Conservation (phyloP, 2,797 vertebrate species). For the Lacerta agilis region DNA sequence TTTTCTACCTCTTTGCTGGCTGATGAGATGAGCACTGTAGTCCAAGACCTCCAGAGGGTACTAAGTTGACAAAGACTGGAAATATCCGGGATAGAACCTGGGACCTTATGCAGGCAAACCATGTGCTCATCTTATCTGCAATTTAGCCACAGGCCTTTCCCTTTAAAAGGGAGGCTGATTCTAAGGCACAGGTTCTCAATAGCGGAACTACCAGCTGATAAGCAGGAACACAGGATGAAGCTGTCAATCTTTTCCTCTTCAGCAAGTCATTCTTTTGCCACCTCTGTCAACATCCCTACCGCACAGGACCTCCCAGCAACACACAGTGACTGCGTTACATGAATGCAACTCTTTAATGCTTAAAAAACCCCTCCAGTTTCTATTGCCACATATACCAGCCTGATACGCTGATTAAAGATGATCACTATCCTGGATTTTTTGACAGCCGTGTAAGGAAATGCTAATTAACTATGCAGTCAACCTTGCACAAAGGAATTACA, state of each 20-base stretch:
- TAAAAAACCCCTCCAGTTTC: conserved; percentile 36
- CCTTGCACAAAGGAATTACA: conserved; percentile 25
- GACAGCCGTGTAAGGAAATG: conserved; percentile 22
- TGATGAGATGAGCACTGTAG: no score
- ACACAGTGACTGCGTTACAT: conserved; percentile 3
- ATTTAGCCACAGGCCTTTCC: background rate
- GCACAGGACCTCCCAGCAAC: background rate
- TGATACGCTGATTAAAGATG: conserved; percentile 33
- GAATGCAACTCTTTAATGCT: conserved; percentile 39
- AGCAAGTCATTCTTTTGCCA: background rate
- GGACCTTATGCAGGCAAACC: no score
- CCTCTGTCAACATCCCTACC: background rate
- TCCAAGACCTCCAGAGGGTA: no score
- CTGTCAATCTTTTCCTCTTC: background rate
- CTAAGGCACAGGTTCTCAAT: background rate
- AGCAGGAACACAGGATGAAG: background rate
- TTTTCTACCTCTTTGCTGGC: no score
- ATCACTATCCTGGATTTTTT: background rate
- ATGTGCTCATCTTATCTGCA: background rate
- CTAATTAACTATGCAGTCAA: background rate
- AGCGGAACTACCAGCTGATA: background rate
- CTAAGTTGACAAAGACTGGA: no score
- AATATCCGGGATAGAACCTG: no score
- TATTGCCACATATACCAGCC: fast-evolving
- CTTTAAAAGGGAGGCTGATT: background rate